Evolutionary conservation across 2,797 vertebrate species (phyloP).

Genomic region (Melanogrammus aeglefinus): DNA sequence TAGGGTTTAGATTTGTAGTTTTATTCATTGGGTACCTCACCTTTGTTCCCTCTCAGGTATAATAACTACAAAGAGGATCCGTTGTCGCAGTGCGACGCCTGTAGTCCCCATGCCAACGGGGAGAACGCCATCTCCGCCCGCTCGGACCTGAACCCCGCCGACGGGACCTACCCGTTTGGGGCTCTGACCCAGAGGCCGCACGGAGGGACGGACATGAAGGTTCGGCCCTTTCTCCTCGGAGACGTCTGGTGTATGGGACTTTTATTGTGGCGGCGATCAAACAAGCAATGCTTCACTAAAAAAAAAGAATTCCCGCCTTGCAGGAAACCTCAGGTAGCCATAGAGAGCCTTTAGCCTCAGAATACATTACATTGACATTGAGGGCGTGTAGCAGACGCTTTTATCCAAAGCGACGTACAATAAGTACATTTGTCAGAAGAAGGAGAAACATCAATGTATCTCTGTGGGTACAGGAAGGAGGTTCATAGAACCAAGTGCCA

Average conservation of each 20-base stretch:
- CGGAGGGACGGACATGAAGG: slow-evolving; percentile 93
- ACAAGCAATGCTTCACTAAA: background rate
- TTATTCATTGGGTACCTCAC: slow-evolving; percentile 14
- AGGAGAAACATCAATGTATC: no score
- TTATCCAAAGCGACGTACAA: no score
- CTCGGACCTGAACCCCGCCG: slow-evolving; percentile 87
- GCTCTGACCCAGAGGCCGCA: slow-evolving; percentile 86
- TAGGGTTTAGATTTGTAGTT: background rate
- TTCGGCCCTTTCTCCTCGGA: slow-evolving; percentile 20
- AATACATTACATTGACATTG: no score
- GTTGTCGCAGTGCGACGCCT: slow-evolving; percentile 78
- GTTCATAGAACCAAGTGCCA: no score
- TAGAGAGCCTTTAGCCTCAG: no score
- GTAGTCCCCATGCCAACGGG: slow-evolving; percentile 78
- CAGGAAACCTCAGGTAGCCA: no score
- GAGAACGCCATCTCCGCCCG: slow-evolving; percentile 91
- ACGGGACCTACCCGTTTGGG: slow-evolving; percentile 91
- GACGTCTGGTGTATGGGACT: background rate
- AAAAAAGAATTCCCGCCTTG: no score
- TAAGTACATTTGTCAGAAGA: no score
- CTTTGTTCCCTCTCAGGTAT: slow-evolving; percentile 70
- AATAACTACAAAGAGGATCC: slow-evolving; percentile 90
- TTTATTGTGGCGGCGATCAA: background rate
- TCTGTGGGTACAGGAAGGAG: no score
- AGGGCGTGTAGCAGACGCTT: no score